phyloP scores from a whole-genome alignment of 2,888 invertebrate genomes.

The Drosophila mimetica region DNA sequence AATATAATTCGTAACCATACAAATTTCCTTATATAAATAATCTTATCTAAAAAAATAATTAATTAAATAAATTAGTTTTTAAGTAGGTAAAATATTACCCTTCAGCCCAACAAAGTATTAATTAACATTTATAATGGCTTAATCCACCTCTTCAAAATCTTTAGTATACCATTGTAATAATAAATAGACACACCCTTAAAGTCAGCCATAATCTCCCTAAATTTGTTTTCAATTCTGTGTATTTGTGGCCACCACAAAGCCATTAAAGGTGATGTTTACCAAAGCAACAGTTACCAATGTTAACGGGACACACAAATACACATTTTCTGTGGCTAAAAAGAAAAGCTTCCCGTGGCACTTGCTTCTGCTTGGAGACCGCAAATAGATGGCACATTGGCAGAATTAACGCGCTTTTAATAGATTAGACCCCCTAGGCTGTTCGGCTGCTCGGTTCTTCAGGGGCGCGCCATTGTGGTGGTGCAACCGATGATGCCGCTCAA shows the following conservation, averaged over 20 bases:
- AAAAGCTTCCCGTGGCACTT: slow-evolving; percentile 23
- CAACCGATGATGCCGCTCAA: slow-evolving; percentile 18
- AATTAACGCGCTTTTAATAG: slow-evolving; percentile 46
- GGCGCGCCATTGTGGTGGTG: slow-evolving; percentile 20
- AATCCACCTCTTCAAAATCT: neutral
- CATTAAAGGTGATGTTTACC: slow-evolving; percentile 33
- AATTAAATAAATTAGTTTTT: too few relatives aligned
- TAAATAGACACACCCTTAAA: neutral
- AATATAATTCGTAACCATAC: too few relatives aligned
- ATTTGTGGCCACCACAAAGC: slow-evolving; percentile 16
- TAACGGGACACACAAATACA: slow-evolving; percentile 16
- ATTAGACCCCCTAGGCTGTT: slow-evolving; percentile 22
- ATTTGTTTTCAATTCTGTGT: slow-evolving; percentile 32
- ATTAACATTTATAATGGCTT: too few relatives aligned
- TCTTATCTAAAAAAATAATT: too few relatives aligned
- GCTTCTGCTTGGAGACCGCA: slow-evolving; percentile 19
- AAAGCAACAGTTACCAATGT: slow-evolving; percentile 59
- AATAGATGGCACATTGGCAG: slow-evolving; percentile 26
- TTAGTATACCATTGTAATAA: neutral
- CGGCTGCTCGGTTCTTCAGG: slow-evolving; percentile 1
- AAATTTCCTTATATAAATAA: too few relatives aligned
- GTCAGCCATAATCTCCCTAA: slow-evolving; percentile 9
- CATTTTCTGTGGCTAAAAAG: neutral
- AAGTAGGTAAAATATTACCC: too few relatives aligned
- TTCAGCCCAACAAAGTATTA: too few relatives aligned